Base-by-base conservation (phyloP, 2,113 vertebrate species). In the Phainopepla nitens region DNA sequence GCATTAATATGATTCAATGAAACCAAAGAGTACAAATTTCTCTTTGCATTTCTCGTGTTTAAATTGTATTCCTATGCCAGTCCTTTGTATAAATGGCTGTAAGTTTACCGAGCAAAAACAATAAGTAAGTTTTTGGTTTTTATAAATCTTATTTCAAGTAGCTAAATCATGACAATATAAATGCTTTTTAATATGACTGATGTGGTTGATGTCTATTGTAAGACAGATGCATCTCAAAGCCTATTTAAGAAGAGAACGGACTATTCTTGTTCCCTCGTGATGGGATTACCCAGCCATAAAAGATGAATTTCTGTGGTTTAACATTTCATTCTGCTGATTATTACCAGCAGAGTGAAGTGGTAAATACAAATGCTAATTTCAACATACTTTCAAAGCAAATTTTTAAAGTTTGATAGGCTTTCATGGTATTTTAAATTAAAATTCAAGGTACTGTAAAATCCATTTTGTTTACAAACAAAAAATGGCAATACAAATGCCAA, bases 291-390 rank as follows among this genome's bases (percentile, higher is more conserved):
- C 96, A 97, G 93, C 82, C 89, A 92, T 97, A 97, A 97, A 97
- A 97, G 79, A 97, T 97, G 65, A 76, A 96, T 97, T 97, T 97
- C 47, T 68, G 92, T 65, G 49, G 93, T 96, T 97, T 97, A 88
- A 71, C 73, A 86, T 97, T 97, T 97, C 6, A 16, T 97, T 98
- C 68, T 90, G 77, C 80, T 96, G 91, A 97, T 98, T 95, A 97
- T 96, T 91, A 96, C 70, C 62, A 97, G 83, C 89, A 97, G 89
- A 97, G 81, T 97, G 83, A 97, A 96, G 94, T 96, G 87, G 56
- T 82, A 98, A 98, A 98, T 97, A 95, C 80, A 97, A 97, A 97
- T 97, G 97, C 49, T 97, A 96, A 97, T 97, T 96, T 97, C 71
- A 94, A 77, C 80, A 80, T 87, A 97, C 82, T 96, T 97, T 92